Conservation (phyloP, 2,113 vertebrate genomes). For the Dipodomys merriami region DNA sequence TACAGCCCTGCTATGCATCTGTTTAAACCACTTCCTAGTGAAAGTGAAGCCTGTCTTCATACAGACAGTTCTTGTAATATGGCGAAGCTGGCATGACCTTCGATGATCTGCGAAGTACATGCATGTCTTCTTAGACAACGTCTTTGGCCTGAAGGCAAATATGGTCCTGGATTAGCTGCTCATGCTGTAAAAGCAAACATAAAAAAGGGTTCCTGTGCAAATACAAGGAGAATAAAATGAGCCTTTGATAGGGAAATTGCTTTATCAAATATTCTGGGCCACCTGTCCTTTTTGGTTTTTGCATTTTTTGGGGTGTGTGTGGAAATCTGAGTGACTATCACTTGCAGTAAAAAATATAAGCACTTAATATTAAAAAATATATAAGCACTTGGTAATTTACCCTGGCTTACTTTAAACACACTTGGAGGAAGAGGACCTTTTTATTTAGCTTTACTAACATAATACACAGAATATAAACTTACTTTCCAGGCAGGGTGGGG, state of each 20-base stretch:
- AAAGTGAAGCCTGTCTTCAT: conserved; percentile 40
- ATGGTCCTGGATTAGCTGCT: not conserved
- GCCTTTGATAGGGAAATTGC: not conserved
- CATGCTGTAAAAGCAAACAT: conserved; percentile 46
- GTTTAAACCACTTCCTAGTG: conserved; percentile 13
- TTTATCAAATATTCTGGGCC: conserved; percentile 38
- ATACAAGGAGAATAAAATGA: conserved; percentile 25
- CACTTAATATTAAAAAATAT: not conserved
- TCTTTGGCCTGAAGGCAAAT: not conserved
- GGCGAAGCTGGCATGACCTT: conserved; percentile 37
- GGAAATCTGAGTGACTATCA: conserved; percentile 36
- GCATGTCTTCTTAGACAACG: conserved; percentile 42
- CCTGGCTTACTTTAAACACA: not conserved
- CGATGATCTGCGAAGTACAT: conserved; percentile 8
- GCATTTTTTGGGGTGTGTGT: not conserved
- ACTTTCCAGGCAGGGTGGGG: not conserved
- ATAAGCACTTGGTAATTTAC: not conserved
- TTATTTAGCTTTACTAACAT: not conserved
- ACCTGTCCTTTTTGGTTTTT: not conserved
- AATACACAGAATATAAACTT: not conserved
- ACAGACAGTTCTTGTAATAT: conserved; percentile 13
- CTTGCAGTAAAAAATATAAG: not conserved
- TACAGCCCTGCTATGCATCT: not conserved
- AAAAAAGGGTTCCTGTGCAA: not conserved
- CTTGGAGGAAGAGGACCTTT: not conserved